A percentile compares a stretch with the other conserved stretches of the same genome.
These are phyloP conservation scores for Pyxicephalus adspersus DNA, from an alignment of 2,113 vertebrate species.

Conservation along the genomic window DNA sequence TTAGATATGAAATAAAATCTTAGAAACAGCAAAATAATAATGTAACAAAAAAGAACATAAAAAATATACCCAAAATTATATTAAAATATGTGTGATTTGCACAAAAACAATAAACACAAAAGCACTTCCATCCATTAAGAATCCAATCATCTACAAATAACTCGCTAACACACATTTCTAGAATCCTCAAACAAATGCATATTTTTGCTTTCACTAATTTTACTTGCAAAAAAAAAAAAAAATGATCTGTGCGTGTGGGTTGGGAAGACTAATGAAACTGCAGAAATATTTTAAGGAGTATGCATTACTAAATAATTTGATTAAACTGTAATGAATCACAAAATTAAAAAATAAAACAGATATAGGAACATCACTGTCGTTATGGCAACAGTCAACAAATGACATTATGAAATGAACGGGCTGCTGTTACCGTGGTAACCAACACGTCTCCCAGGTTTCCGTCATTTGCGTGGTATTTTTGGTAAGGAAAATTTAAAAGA, in stretches of 20 bases:
- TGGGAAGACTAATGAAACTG: not conserved
- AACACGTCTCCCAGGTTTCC: slow-evolving; percentile 41
- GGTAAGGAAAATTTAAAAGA: slow-evolving; percentile 16
- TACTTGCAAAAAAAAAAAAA: not conserved
- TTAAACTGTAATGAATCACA: too few species aligned
- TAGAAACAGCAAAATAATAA: not conserved
- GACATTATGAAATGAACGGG: slow-evolving; percentile 25
- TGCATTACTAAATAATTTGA: not conserved
- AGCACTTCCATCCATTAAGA: not conserved
- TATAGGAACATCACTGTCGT: slow-evolving; percentile 7
- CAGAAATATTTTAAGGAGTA: not conserved
- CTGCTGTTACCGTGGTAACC: slow-evolving; percentile 40
- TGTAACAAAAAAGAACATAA: not conserved
- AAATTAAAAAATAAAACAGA: not conserved
- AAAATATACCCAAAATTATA: not conserved
- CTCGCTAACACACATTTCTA: not conserved
- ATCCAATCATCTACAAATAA: not conserved
- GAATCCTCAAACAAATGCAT: not conserved
- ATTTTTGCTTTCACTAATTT: slow-evolving; percentile 14
- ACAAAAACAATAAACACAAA: slow-evolving; percentile 9
- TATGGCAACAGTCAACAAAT: slow-evolving; percentile 46
- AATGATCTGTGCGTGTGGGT: not conserved
- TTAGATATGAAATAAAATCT: not conserved
- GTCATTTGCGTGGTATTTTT: slow-evolving; percentile 43
- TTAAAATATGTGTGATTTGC: not conserved